Evolutionary conservation across 2,113 vertebrate species (phyloP).

Genomic region (Excalfactoria chinensis): DNA sequence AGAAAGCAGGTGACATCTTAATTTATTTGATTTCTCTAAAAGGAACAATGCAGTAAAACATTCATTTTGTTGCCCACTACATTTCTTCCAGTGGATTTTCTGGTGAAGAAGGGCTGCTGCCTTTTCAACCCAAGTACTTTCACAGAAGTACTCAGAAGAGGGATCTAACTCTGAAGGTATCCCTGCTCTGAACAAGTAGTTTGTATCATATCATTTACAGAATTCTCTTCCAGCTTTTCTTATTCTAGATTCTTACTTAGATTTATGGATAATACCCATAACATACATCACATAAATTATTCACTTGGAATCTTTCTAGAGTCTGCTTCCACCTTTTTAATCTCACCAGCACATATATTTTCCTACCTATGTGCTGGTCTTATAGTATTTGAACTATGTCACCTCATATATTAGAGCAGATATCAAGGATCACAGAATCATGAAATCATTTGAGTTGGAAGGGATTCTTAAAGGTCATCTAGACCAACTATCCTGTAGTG

Average conservation of each 20-base stretch:
- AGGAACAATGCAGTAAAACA: not conserved
- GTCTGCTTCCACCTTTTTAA: not conserved
- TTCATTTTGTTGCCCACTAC: not conserved
- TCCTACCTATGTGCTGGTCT: not conserved
- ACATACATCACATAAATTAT: not conserved
- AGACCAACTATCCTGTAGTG: too few species aligned
- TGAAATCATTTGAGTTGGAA: too few species aligned
- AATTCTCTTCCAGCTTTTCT: not conserved
- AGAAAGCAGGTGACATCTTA: not conserved
- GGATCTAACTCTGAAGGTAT: not conserved
- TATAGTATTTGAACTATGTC: rapidly evolving
- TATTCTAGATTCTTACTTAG: not conserved
- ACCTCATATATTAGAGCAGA: not conserved
- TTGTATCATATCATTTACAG: not conserved
- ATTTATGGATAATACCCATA: not conserved
- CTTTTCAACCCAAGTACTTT: not conserved
- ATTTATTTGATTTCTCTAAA: not conserved
- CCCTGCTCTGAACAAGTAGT: not conserved
- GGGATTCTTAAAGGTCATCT: too few species aligned
- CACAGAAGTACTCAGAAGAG: not conserved
- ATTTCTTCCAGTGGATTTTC: not conserved
- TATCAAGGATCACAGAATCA: not conserved
- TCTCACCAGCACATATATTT: not conserved
- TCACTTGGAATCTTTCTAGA: not conserved
- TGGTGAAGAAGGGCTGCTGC: not conserved